Evolutionary conservation across 35 echinoderm and acorn worm genomes (phyloP).

Genomic region (Ophioderma brevispina): DNA sequence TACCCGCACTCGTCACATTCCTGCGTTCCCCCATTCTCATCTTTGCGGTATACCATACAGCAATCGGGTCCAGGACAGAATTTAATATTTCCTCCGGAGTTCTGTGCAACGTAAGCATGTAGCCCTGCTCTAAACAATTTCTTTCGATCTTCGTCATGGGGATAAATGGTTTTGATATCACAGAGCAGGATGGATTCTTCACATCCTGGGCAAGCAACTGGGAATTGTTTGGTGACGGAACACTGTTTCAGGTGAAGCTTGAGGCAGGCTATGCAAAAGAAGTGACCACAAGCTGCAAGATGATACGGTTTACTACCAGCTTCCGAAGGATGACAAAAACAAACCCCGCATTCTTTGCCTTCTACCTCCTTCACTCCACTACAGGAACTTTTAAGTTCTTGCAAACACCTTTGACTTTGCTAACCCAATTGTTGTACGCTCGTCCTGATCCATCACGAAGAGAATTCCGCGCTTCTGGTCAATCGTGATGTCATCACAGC

Average conservation of each 20-base stretch:
- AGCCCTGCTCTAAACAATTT: conserved; percentile 1
- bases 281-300: conserved; percentile 31
- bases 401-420: background rate
- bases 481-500: background rate
- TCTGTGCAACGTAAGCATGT: conserved; percentile 17
- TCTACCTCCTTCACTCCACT: background rate
- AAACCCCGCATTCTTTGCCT: conserved; percentile 37
- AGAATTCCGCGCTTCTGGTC: background rate
- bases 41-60: conserved; percentile 27
- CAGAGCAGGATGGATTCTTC: conserved; percentile 24
- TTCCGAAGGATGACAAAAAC: conserved; percentile 4
- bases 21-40: background rate
- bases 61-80: conserved; percentile 43
- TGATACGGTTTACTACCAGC: background rate
- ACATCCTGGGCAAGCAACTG: conserved; percentile 8
- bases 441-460: conserved; percentile 10
- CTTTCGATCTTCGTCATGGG: background rate
- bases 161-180: conserved; percentile 32
- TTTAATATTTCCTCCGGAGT: conserved; percentile 1
- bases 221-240: background rate
- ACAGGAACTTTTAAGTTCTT: background rate
- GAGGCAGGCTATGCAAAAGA: conserved; percentile 23
- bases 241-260: background rate
- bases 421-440: background rate
- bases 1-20: conserved; percentile 14